Percentiles rank a stretch among this genome's conserved stretches.
Conservation (phyloP, 1,140 invertebrate genomes). For the Drosophila setifemur region DNA sequence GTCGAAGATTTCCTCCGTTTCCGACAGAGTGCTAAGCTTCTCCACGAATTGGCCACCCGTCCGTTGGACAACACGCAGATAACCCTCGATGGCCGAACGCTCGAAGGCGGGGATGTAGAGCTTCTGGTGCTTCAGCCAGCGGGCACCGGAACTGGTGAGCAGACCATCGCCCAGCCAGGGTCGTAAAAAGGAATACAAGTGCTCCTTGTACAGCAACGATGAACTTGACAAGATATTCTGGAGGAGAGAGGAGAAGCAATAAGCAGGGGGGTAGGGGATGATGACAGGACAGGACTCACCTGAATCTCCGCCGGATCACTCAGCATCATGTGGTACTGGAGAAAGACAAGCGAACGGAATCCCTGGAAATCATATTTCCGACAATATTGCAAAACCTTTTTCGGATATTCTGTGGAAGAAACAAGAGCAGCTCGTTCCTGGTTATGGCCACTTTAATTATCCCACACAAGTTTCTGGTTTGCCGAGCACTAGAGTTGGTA, state of each 20-base stretch:
- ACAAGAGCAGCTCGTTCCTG: not conserved
- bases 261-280: not conserved
- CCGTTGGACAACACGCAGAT: conserved; percentile 65
- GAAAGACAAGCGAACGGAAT: conserved; percentile 71
- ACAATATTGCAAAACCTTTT: conserved; percentile 76
- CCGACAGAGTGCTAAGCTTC: conserved; percentile 50
- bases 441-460: conserved; percentile 7
- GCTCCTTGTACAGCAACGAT: conserved; percentile 72
- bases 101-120: conserved; percentile 80
- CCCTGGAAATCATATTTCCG: conserved; percentile 80
- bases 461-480: not conserved
- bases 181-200: conserved; percentile 74
- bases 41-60: conserved; percentile 59
- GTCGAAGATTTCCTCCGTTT: conserved; percentile 53
- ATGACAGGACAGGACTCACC: conserved; percentile 35
- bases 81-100: conserved; percentile 71
- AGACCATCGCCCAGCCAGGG: conserved; percentile 78
- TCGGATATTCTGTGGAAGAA: conserved; percentile 61
- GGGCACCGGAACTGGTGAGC: conserved; percentile 73
- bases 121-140: conserved; percentile 81
- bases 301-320: conserved; percentile 80
- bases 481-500: conserved; percentile 4
- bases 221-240: conserved; percentile 73
- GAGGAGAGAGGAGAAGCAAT: conserved; percentile 3
- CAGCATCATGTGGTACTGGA: conserved; percentile 77